Conservation (phyloP, 2,797 vertebrate genomes). For the Balearica regulorum region DNA sequence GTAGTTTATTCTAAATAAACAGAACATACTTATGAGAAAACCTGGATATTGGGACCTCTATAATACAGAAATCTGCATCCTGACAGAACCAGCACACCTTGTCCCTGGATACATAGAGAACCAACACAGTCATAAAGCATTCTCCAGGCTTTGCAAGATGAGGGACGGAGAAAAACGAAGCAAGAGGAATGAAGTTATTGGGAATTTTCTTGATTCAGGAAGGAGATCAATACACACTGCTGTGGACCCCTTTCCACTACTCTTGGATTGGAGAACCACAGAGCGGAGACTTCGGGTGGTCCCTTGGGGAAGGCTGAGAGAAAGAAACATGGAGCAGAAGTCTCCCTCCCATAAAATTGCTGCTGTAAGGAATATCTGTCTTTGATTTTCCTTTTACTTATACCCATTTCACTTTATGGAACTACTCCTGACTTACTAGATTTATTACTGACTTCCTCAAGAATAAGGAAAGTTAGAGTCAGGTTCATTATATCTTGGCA, state of each 20-base stretch:
- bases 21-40: background rate
- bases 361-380: background rate
- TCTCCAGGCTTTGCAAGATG: background rate
- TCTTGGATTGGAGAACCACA: background rate
- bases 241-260: background rate
- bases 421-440: background rate
- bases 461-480: background rate
- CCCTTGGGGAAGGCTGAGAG: background rate
- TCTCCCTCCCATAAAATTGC: background rate
- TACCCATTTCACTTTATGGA: background rate
- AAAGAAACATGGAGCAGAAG: background rate
- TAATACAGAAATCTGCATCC: background rate
- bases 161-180: background rate
- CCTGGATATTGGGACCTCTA: background rate
- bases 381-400: background rate
- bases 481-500: background rate
- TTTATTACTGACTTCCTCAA: background rate
- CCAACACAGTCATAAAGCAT: background rate
- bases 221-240: background rate
- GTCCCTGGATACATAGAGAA: background rate
- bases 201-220: background rate
- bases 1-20: background rate
- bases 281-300: background rate
- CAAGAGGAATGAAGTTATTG: background rate
- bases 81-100: background rate